Evolutionary conservation across 2,888 invertebrate genomes (phyloP), one percentile per base, ranked within the genome.

Genomic region (Scaeva pyrastri): DNA sequence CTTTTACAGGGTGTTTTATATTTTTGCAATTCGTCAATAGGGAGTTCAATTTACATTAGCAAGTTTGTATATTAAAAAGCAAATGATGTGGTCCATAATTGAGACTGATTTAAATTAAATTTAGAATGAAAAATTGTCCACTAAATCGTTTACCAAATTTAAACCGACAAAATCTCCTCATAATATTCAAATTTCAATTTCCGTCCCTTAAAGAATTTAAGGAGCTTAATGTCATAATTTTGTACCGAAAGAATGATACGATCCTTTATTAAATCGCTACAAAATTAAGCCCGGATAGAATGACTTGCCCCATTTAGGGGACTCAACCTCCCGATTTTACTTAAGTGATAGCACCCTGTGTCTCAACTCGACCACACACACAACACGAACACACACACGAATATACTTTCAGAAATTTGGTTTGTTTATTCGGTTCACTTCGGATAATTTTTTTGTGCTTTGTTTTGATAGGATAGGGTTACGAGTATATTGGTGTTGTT

Each of bases 341-440:
- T n/a, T 10, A 55, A 55, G 26, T 55, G 14, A 55, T 58, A 60
- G 12, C 60, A 39, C 60, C 39, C 60, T 39, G 39, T 39, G n/a
- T n/a, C n/a, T n/a, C n/a, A n/a, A n/a, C n/a, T n/a, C n/a, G n/a
- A n/a, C n/a, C n/a, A 41, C 39, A 39, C 3, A 31, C 2, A 31
- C 8, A 31, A 7, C 2, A 31, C 8, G 8, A 7, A 3, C 31
- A 31, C 7, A 26, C 26, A 26, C 7, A 26, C 1, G 7, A 8
- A 60, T 3, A 41, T 14, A 19, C 14, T 60, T 39, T 41, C 39
- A 21, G 19, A 60, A 60, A 41, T 41, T 60, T 12, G 41, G 21
- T 39, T 60, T 60, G 60, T 60, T 60, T 41, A 39, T 60, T 21
- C 14, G 39, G 19, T 56, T 31, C 10, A 3, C 0, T 39, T 19